Conservation (phyloP, 1,140 invertebrate genomes). For the Thereuonema tuberculata region DNA sequence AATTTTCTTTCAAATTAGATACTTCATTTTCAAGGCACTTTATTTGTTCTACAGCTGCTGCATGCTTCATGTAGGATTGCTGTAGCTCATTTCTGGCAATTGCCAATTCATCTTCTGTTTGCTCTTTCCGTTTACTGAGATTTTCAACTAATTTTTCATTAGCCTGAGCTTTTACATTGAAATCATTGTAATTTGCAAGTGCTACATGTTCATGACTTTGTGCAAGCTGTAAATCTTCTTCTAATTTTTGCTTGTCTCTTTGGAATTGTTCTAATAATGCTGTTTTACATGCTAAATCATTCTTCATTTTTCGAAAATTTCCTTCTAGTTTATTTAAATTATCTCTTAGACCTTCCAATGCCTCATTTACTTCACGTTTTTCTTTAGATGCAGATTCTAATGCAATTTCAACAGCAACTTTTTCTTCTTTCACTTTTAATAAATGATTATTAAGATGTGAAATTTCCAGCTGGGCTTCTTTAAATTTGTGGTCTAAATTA, state of each 20-base stretch:
- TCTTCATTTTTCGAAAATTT: conserved; percentile 34
- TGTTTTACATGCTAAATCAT: conserved; percentile 28
- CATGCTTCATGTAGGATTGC: no score
- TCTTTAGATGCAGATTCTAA: conserved; percentile 32
- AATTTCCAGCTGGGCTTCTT: conserved; percentile 25
- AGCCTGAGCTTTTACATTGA: background rate
- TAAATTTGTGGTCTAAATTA: conserved; percentile 28
- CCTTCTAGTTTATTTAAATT: conserved; percentile 33
- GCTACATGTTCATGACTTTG: conserved; percentile 10
- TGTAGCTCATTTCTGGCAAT: background rate
- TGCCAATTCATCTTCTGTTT: background rate
- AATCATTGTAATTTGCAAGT: background rate
- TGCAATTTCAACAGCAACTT: conserved; percentile 26
- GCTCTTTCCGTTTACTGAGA: background rate
- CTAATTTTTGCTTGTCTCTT: conserved; percentile 8
- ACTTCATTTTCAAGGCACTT: no score
- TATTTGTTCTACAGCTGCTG: no score
- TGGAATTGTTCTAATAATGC: conserved; percentile 15
- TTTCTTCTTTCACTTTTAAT: conserved; percentile 30
- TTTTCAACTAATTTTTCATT: background rate
- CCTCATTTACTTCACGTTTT: conserved; percentile 31
- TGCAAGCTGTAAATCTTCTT: conserved; percentile 5
- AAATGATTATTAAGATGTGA: conserved; percentile 27
- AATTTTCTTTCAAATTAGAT: no score
- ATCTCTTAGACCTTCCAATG: conserved; percentile 28